These are phyloP conservation scores for Ephialtes manifestator DNA, from an alignment of 2,888 invertebrate genomes.

Conservation along the genomic window DNA sequence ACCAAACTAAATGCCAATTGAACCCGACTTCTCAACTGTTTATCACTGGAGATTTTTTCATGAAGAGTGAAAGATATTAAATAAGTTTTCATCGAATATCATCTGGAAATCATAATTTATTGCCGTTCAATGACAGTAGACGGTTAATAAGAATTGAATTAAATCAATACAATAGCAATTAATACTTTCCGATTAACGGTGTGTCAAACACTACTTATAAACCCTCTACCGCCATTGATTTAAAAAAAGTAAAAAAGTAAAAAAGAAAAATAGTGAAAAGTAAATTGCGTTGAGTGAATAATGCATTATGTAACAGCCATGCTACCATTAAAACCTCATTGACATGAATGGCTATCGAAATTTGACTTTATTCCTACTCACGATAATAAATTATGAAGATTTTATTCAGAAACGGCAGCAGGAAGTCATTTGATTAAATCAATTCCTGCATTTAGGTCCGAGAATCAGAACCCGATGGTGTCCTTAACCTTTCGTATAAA, in stretches of 20 bases:
- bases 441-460: not conserved
- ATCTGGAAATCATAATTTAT: not conserved
- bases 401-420: not conserved
- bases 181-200: not conserved
- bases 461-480: not conserved
- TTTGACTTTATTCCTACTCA: not conserved
- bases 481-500: slow-evolving; percentile 4
- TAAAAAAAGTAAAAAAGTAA: not conserved
- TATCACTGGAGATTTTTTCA: not conserved
- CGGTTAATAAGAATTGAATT: not conserved
- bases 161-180: not conserved
- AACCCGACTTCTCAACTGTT: not conserved
- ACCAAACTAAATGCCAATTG: not conserved
- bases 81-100: not conserved
- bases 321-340: not conserved
- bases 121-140: too few species aligned
- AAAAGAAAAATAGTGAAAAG: too few species aligned
- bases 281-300: not conserved
- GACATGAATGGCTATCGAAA: not conserved
- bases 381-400: not conserved
- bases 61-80: not conserved
- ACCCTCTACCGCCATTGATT: not conserved
- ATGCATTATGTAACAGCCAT: not conserved
- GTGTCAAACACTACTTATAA: not conserved
- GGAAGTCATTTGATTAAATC: slow-evolving; percentile 4